These are phyloP conservation scores for Scomber japonicus DNA, from an alignment of 2,113 vertebrate genomes.

Conservation along the genomic window DNA sequence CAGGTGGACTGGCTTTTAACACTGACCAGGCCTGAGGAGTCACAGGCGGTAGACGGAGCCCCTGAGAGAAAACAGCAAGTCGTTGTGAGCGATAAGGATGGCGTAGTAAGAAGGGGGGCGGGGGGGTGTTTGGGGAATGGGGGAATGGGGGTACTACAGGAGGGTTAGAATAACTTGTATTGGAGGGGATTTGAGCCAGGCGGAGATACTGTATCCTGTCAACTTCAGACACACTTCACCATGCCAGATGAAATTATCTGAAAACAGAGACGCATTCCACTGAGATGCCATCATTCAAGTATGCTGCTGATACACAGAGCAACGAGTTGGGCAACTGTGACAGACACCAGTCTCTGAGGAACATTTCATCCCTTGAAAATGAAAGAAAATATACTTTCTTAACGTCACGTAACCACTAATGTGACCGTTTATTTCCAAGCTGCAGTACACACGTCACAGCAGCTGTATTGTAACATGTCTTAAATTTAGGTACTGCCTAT, in stretches of 20 bases:
- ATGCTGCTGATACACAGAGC: not conserved
- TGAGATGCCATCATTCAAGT: constrained; percentile 36
- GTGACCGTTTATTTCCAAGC: not conserved
- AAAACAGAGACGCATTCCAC: constrained; percentile 63
- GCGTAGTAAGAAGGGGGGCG: not conserved
- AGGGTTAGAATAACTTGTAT: constrained; percentile 50
- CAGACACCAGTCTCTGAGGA: not conserved
- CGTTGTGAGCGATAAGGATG: constrained; percentile 47
- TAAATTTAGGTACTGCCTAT: not conserved
- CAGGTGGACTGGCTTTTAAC: constrained; percentile 75
- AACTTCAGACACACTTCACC: constrained; percentile 44
- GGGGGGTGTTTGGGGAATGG: not conserved
- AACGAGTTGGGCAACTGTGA: constrained; percentile 25
- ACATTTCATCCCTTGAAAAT: constrained; percentile 4
- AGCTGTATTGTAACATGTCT: not conserved
- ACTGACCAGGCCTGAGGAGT: constrained; percentile 53
- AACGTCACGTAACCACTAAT: not conserved
- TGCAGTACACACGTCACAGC: not conserved
- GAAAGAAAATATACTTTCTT: not conserved
- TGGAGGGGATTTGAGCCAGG: constrained; percentile 60
- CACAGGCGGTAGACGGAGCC: constrained; percentile 2
- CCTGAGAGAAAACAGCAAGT: constrained; percentile 21
- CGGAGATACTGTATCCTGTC: constrained; percentile 61
- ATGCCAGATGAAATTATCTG: constrained; percentile 41
- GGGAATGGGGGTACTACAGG: not conserved